Conservation (phyloP, 2,888 invertebrate genomes). For the Torymus tubicola region DNA sequence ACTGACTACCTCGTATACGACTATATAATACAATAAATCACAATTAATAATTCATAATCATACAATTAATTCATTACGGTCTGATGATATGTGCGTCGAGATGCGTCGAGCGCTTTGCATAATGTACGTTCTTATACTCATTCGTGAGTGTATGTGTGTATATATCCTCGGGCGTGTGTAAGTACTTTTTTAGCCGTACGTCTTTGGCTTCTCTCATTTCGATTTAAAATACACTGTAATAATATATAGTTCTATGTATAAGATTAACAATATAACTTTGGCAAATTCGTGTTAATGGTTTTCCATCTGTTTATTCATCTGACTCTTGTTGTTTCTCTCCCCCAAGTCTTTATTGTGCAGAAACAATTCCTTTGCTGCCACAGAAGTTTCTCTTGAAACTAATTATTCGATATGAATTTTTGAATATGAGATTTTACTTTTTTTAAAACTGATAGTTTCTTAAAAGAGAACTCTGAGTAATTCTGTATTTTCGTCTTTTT, state of each 20-base stretch:
- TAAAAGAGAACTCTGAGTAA: no score
- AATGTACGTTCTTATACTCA: not conserved
- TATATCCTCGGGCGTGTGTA: constrained; percentile 4
- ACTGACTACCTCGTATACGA: constrained; percentile 42
- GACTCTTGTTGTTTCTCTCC: not conserved
- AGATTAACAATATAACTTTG: constrained; percentile 46
- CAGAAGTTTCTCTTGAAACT: no score
- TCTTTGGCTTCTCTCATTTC: constrained; percentile 23
- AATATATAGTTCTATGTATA: constrained; percentile 32
- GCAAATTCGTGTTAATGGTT: constrained; percentile 36
- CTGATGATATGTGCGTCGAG: constrained; percentile 55
- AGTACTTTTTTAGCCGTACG: constrained; percentile 29
- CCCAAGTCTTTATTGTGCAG: no score
- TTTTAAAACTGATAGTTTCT: no score
- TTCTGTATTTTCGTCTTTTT: no score
- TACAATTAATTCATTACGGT: constrained; percentile 44
- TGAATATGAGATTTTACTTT: no score
- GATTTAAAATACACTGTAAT: constrained; percentile 43
- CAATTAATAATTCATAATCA: constrained; percentile 40
- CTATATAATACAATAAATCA: constrained; percentile 47
- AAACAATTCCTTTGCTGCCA: no score
- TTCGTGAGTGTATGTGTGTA: not conserved
- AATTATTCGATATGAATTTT: no score
- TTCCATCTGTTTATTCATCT: not conserved
- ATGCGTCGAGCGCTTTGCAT: constrained; percentile 46